phyloP scores from a whole-genome alignment of 2,888 invertebrate species.

The Lumbricus terrestris region DNA sequence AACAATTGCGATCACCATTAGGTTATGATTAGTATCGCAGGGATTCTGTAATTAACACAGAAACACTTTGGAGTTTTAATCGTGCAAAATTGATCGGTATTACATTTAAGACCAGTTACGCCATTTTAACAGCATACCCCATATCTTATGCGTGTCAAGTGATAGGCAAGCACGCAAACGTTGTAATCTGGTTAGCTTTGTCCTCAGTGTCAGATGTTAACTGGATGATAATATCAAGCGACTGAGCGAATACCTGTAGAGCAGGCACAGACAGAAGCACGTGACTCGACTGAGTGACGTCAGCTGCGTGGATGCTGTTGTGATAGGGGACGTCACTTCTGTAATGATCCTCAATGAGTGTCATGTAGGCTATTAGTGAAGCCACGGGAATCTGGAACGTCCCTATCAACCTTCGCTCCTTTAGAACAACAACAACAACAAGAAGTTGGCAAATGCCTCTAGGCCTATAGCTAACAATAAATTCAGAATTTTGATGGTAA shows the following conservation, averaged over 20 bases:
- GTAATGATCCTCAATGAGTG: constrained; percentile 97
- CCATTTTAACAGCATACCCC: too few relatives aligned
- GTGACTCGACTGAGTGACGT: constrained; percentile 95
- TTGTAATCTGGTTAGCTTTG: not conserved
- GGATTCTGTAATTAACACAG: too few relatives aligned
- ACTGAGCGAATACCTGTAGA: constrained; percentile 69
- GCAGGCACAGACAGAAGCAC: constrained; percentile 94
- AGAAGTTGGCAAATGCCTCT: not conserved
- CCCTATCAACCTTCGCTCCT: constrained; percentile 66
- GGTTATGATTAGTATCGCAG: too few relatives aligned
- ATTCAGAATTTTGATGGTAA: too few relatives aligned
- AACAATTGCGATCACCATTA: too few relatives aligned
- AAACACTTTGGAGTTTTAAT: too few relatives aligned
- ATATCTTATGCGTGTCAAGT: not conserved
- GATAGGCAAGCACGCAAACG: not conserved
- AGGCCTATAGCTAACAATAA: too few relatives aligned
- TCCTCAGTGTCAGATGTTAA: not conserved
- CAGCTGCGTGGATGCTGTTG: constrained; percentile 96
- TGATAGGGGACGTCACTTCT: constrained; percentile 97
- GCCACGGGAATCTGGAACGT: constrained; percentile 90
- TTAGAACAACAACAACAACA: not conserved
- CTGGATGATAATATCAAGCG: not conserved
- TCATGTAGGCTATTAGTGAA: constrained; percentile 91
- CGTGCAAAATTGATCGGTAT: too few relatives aligned
- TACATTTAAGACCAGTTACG: too few relatives aligned